Conservation (phyloP, 1,140 invertebrate species). For the Drosophila biarmipes region DNA sequence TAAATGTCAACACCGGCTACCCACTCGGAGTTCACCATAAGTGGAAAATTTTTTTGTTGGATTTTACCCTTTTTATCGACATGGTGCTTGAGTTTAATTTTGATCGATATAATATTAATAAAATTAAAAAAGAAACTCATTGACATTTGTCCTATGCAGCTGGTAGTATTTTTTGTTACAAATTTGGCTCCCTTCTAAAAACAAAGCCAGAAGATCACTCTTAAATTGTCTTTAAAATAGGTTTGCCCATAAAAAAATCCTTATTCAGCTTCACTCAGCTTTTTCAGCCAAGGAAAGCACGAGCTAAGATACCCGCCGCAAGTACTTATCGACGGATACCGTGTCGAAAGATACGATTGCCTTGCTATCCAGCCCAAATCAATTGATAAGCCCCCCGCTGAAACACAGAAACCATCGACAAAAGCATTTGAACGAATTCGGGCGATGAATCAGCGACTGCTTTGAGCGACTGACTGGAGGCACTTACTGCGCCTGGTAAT, state of each 20-base stretch:
- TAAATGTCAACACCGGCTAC: constrained; percentile 29
- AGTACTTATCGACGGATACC: constrained; percentile 45
- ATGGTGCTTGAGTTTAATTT: background rate
- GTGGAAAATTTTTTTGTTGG: constrained; percentile 10
- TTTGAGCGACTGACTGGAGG: constrained; percentile 31
- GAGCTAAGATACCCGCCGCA: constrained; percentile 28
- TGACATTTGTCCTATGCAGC: background rate
- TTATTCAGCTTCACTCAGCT: constrained; percentile 9
- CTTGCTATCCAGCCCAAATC: constrained; percentile 40
- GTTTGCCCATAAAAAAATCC: constrained; percentile 9
- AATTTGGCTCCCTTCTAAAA: too few relatives aligned
- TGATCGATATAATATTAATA: background rate
- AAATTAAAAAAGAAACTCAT: background rate
- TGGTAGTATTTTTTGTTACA: too few relatives aligned
- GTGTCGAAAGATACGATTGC: constrained; percentile 39
- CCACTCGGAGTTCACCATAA: background rate
- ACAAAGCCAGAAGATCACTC: too few relatives aligned
- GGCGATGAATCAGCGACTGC: constrained; percentile 45
- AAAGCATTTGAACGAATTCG: constrained; percentile 31
- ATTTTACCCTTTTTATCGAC: background rate
- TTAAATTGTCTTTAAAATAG: background rate
- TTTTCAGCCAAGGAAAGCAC: constrained; percentile 14
- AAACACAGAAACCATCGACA: constrained; percentile 33
- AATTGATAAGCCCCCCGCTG: constrained; percentile 50
- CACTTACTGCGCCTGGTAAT: constrained; percentile 52